Conservation (phyloP, 2,113 vertebrate species). For the Callorhinus ursinus region DNA sequence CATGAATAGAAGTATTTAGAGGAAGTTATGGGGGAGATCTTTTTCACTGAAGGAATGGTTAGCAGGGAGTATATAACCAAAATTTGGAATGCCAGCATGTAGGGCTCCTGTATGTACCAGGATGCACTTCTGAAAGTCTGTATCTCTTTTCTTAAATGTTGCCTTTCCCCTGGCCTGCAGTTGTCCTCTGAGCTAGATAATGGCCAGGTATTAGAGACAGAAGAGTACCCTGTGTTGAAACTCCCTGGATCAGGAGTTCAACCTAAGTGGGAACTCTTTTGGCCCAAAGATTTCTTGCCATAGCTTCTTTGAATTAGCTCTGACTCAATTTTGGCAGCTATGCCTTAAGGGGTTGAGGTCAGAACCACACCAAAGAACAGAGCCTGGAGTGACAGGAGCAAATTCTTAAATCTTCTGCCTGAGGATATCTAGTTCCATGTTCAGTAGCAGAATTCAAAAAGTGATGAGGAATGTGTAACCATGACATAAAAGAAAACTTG, state of each 20-base stretch:
- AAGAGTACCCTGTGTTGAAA: background rate
- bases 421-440: background rate
- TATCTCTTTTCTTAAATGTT: background rate
- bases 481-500: background rate
- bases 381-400: background rate
- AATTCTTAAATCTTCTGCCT: background rate
- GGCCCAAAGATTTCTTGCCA: background rate
- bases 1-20: background rate
- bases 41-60: background rate
- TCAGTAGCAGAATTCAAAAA: background rate
- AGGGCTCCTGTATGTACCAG: background rate
- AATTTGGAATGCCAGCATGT: background rate
- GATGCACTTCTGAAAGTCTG: background rate
- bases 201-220: background rate
- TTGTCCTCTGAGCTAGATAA: background rate
- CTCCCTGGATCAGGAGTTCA: background rate
- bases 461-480: background rate
- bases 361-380: background rate
- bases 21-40: background rate
- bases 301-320: constrained; percentile 1
- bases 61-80: background rate
- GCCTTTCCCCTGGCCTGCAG: background rate
- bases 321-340: background rate
- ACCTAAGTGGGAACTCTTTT: background rate
- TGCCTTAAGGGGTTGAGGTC: background rate